Conservation (phyloP, 2,888 invertebrate species). For the Drosophila testacea region DNA sequence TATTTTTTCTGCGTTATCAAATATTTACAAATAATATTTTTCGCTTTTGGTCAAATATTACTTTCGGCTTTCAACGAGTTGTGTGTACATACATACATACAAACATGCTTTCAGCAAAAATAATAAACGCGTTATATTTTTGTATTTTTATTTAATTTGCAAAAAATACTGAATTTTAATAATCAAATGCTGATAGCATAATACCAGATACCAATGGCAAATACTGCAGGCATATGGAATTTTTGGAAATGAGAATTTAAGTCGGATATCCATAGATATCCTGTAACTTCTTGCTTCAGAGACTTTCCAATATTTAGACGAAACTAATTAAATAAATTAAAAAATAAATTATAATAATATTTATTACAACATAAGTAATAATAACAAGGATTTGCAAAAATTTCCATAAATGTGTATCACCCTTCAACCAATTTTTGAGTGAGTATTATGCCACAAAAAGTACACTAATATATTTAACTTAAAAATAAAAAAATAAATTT, state of each 20-base stretch:
- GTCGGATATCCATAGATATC: background rate
- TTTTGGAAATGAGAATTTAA: background rate
- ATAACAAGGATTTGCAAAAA: too few relatives aligned
- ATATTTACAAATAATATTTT: constrained; percentile 6
- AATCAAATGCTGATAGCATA: constrained; percentile 50
- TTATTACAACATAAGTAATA: background rate
- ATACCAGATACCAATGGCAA: constrained; percentile 35
- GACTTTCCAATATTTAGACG: background rate
- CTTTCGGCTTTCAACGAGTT: constrained; percentile 2
- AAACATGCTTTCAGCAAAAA: background rate
- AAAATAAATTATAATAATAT: background rate
- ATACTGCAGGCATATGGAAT: constrained; percentile 6
- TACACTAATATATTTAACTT: constrained; percentile 10
- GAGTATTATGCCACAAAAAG: background rate
- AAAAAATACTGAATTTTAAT: constrained; percentile 57
- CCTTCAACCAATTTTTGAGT: background rate
- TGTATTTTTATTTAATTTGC: constrained; percentile 3
- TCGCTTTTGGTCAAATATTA: constrained; percentile 1
- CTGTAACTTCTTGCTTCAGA: background rate
- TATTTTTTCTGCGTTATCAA: constrained; percentile 6
- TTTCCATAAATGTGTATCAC: background rate
- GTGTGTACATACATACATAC: constrained; percentile 2
- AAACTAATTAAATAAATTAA: too few relatives aligned
- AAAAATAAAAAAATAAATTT: constrained; percentile 45
- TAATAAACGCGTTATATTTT: background rate